Base-by-base conservation (phyloP, 2,888 invertebrate genomes). In the Cyclophora albipunctata region DNA sequence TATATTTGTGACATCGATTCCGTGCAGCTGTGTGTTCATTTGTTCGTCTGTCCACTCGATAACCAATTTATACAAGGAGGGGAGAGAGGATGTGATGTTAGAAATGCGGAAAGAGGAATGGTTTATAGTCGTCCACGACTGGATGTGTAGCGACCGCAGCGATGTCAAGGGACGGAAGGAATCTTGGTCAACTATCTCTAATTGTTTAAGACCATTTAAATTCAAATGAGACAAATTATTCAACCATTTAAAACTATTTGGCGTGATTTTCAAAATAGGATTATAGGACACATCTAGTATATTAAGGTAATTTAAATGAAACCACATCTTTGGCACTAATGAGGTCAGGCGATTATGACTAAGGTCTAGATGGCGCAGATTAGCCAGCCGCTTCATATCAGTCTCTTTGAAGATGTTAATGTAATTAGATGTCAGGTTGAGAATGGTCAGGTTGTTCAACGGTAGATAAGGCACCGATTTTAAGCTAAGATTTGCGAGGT, bases 281-380 rank as follows among this genome's bases (percentile, higher is more conserved):
- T 97, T 97, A 69, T 91, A 91, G 0, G 96, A 95, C 49, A 97
- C 73, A 75, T 96, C 95, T 49, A 97, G 86, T 45, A 91, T 90
- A 58, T 95, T 92, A 58, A 97, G 90, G 55, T 93, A 90, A 52
- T 90, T 91, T 57, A 96, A 90, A 71, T 93, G 84, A 67, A 91
- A 87, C 92, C 95, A 95, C 63, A 93, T 91, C 57, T 94, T 92
- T 70, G 93, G 91, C 62, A 95, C 95, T 69, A 95, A 90, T 63
- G 93, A 91, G 49, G 90, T 90, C 55, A 97, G 81, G 68, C 93
- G 92, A 84, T 97, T 96, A 73, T 93, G 91, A 58, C 94, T 93
- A 61, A 97, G 81, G 71, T 94, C 92, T 57, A 97, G 90, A 63
- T 91, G 90, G 60, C 95, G 92, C 49, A 97, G 87, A 64, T 91